phyloP scores from a whole-genome alignment of 2,888 invertebrate species.

The Lasioglossum oenotherae region DNA sequence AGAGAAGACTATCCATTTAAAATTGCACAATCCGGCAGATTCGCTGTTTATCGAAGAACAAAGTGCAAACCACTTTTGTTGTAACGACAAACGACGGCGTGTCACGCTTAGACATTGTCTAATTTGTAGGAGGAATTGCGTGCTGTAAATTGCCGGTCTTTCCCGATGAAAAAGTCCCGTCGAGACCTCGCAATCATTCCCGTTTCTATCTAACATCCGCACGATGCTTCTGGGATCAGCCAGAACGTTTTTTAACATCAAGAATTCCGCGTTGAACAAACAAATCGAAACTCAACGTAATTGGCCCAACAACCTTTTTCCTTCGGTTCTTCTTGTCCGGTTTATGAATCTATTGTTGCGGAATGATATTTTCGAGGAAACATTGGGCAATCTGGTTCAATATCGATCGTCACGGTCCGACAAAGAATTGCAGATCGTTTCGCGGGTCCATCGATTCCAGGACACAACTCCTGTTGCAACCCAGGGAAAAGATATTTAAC shows the following conservation, averaged over 20 bases:
- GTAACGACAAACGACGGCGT: neutral
- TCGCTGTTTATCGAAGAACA: neutral
- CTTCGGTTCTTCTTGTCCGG: neutral
- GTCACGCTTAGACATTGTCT: neutral
- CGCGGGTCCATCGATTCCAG: conserved; percentile 26
- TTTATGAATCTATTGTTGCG: conserved; percentile 4
- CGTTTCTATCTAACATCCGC: neutral
- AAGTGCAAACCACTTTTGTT: neutral
- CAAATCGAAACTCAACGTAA: neutral
- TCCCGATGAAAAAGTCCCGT: neutral
- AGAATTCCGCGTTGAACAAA: neutral
- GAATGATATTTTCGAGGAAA: conserved; percentile 3
- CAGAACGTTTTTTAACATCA: neutral
- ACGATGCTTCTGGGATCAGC: too few relatives aligned
- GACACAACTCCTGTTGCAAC: conserved; percentile 20
- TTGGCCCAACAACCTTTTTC: neutral
- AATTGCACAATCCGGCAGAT: conserved; percentile 27
- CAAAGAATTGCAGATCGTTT: conserved; percentile 16
- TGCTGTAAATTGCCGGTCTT: neutral
- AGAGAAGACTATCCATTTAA: conserved; percentile 13
- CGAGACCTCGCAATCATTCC: neutral
- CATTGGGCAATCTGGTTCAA: conserved; percentile 9
- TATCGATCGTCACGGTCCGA: conserved; percentile 15
- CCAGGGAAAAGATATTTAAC: conserved; percentile 40
- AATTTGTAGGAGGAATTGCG: neutral